Percentiles rank a stretch among this genome's conserved stretches.
phyloP scores from a whole-genome alignment of 1,140 invertebrate species.

The Bicyclus anynana region DNA sequence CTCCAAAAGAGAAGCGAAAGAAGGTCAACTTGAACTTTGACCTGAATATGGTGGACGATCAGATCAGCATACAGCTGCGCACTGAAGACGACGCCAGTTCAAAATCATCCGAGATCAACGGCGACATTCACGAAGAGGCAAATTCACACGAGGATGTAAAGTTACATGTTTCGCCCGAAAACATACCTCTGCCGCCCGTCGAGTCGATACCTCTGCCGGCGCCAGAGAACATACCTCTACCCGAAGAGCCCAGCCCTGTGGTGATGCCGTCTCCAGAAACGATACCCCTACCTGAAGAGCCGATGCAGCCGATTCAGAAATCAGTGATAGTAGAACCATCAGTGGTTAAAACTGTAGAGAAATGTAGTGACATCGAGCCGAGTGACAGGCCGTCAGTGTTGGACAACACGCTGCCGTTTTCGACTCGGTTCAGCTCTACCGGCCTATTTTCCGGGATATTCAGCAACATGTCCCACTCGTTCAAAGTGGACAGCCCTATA shows the following conservation, averaged over 20 bases:
- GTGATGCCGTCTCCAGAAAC: conserved; percentile 50
- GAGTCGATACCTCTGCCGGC: conserved; percentile 58
- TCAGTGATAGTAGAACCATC: conserved; percentile 6
- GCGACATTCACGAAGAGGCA: conserved; percentile 54
- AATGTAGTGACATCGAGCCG: conserved; percentile 31
- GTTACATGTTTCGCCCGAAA: conserved; percentile 54
- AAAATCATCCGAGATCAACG: conserved; percentile 51
- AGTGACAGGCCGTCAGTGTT: conserved; percentile 41
- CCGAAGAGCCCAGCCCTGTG: conserved; percentile 53
- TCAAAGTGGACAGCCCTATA: conserved; percentile 45
- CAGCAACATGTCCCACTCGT: conserved; percentile 58
- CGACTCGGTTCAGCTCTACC: conserved; percentile 58
- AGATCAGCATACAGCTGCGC: conserved; percentile 71
- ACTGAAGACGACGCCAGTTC: conserved; percentile 52
- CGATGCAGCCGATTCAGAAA: conserved; percentile 41
- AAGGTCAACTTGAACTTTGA: conserved; percentile 76
- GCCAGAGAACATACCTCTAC: conserved; percentile 62
- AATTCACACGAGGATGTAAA: conserved; percentile 47
- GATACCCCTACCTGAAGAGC: conserved; percentile 58
- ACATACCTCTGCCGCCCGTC: conserved; percentile 62
- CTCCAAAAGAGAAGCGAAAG: conserved; percentile 74
- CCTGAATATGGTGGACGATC: conserved; percentile 74
- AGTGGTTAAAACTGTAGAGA: conserved; percentile 31
- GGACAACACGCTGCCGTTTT: conserved; percentile 52
- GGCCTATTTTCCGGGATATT: conserved; percentile 69